Conservation (phyloP, 1,140 invertebrate genomes). For the Cyclina sinensis region DNA sequence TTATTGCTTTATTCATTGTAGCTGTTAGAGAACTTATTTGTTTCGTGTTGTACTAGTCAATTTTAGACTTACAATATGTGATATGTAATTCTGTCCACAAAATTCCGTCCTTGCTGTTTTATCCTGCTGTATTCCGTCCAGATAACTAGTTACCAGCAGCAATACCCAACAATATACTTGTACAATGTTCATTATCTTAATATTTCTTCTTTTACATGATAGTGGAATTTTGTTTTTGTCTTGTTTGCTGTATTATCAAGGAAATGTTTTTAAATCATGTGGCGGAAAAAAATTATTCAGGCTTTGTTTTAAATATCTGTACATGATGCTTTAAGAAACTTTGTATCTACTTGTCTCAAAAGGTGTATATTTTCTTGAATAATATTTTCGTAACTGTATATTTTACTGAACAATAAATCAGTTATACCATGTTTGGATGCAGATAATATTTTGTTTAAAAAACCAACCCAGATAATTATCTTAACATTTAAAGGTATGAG, state of each 20-base stretch:
- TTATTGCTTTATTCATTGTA: conserved; percentile 3
- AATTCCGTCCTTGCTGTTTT: neutral
- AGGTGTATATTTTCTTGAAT: neutral
- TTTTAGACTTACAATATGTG: conserved; percentile 14
- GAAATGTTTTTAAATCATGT: neutral
- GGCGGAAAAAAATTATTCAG: neutral
- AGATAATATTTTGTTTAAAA: neutral
- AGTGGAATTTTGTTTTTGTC: neutral
- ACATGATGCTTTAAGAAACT: no score
- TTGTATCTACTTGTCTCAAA: conserved; percentile 18
- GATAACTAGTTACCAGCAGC: no score
- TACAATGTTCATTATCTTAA: no score
- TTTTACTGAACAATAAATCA: no score
- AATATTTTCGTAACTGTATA: no score
- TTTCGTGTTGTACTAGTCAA: conserved; percentile 56
- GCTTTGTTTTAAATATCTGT: neutral
- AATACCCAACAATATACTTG: no score
- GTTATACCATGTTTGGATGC: no score
- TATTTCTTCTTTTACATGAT: neutral
- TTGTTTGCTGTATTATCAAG: neutral
- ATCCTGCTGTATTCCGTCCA: neutral
- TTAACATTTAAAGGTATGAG: no score
- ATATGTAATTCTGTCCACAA: conserved; percentile 42
- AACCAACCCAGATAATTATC: no score
- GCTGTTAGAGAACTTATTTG: neutral